phyloP scores from a whole-genome alignment of 1,140 invertebrate species.

The Eriocheir sinensis region DNA sequence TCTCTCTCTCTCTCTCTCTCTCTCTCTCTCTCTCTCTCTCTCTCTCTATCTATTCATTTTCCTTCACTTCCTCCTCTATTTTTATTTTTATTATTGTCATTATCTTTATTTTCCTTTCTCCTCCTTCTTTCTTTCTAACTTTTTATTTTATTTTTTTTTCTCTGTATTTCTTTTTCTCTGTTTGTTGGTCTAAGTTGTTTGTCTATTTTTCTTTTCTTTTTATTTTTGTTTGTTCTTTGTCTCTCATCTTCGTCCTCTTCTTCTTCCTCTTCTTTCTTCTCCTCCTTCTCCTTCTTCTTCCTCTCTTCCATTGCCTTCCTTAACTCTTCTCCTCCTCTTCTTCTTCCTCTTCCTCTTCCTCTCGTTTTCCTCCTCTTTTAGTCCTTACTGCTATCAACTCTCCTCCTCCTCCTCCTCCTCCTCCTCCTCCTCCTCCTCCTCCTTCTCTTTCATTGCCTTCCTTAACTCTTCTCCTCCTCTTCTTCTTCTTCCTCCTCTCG shows the following conservation, averaged over 20 bases:
- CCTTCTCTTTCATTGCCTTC: background rate
- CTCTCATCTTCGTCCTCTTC: background rate
- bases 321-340: background rate
- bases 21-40: background rate
- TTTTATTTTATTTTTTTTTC: background rate
- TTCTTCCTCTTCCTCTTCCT: background rate
- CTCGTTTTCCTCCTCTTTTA: background rate
- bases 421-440: background rate
- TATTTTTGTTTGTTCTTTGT: background rate
- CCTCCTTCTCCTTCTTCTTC: background rate
- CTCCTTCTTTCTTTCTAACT: background rate
- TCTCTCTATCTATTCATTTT: background rate
- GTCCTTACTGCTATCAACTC: background rate
- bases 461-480: background rate
- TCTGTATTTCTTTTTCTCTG: background rate
- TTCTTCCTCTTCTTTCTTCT: background rate
- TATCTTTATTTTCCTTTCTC: background rate
- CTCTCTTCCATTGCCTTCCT: background rate
- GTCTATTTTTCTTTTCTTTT: background rate
- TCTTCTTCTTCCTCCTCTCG: background rate
- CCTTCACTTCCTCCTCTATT: background rate
- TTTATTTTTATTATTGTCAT: background rate
- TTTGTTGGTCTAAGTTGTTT: background rate
- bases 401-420: background rate
- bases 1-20: conserved; percentile 2